These are phyloP conservation scores for Arion vulgaris DNA, from an alignment of 1,140 invertebrate genomes.

Conservation along the genomic window DNA sequence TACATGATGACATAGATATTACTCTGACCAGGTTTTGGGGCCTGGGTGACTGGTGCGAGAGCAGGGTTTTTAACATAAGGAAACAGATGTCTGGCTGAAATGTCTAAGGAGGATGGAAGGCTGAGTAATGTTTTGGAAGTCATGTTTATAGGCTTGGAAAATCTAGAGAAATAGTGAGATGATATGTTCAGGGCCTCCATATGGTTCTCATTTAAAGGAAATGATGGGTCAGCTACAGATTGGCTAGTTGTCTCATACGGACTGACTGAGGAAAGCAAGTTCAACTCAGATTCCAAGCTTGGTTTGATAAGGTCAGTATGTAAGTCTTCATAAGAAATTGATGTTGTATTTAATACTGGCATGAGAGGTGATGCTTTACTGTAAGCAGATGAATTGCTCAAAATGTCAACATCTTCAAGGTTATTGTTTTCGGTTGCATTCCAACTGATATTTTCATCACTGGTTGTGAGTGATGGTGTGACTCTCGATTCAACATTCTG, in stretches of 20 bases:
- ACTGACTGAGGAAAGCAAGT: background rate
- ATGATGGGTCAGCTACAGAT: background rate
- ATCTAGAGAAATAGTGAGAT: slow-evolving; percentile 16
- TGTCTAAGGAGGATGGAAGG: background rate
- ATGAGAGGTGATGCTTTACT: background rate
- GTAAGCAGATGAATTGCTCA: background rate
- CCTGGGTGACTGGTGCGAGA: background rate
- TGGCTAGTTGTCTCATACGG: background rate
- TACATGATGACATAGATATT: slow-evolving; percentile 65
- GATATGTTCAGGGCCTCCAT: slow-evolving; percentile 24
- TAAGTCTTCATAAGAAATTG: background rate
- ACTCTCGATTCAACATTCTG: background rate
- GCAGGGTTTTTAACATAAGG: background rate
- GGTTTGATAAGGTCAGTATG: background rate
- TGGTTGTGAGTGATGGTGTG: background rate
- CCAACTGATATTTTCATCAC: background rate
- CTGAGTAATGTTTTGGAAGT: slow-evolving; percentile 13
- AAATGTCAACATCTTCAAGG: background rate
- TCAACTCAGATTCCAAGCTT: background rate
- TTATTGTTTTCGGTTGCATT: background rate
- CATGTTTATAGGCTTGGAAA: slow-evolving; percentile 18
- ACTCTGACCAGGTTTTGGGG: background rate
- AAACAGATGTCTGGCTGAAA: background rate
- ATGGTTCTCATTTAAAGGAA: background rate
- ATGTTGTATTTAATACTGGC: background rate